Percentiles rank a stretch among this genome's conserved stretches.
Evolutionary conservation across 2,797 vertebrate species (phyloP).

Genomic region (Pipistrellus pipistrellus): DNA sequence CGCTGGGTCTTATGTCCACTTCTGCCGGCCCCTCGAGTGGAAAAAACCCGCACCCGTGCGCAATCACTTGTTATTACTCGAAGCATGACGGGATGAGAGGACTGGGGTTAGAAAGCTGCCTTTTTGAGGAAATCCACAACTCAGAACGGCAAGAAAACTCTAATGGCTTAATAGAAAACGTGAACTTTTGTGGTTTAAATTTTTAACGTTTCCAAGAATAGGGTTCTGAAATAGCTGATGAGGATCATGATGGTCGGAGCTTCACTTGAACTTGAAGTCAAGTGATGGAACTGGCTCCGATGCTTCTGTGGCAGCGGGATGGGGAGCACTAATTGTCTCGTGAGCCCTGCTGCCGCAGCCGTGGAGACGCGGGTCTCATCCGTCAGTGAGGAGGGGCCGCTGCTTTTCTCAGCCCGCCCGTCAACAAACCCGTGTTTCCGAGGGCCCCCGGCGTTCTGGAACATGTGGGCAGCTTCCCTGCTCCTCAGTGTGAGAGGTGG

Average conservation of each 20-base stretch:
- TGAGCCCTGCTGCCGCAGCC: not conserved
- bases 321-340: not conserved
- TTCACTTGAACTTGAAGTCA: constrained; percentile 25
- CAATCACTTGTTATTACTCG: not conserved
- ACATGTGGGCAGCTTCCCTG: not conserved
- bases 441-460: not conserved
- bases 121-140: constrained; percentile 41
- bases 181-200: constrained; percentile 27
- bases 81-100: not conserved
- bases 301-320: not conserved
- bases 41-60: not conserved
- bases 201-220: constrained; percentile 20
- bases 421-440: not conserved
- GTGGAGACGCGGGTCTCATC: not conserved
- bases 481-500: too few relatives aligned
- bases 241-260: not conserved
- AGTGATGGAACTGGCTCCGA: not conserved
- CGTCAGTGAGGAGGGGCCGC: not conserved
- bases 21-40: not conserved
- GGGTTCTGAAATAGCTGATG: not conserved
- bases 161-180: constrained; percentile 20
- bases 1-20: not conserved
- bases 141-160: constrained; percentile 29
- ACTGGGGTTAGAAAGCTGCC: not conserved
- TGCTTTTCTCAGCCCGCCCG: not conserved